Evolutionary conservation across 2,113 vertebrate species (phyloP).

Genomic region (Pongo abelii): DNA sequence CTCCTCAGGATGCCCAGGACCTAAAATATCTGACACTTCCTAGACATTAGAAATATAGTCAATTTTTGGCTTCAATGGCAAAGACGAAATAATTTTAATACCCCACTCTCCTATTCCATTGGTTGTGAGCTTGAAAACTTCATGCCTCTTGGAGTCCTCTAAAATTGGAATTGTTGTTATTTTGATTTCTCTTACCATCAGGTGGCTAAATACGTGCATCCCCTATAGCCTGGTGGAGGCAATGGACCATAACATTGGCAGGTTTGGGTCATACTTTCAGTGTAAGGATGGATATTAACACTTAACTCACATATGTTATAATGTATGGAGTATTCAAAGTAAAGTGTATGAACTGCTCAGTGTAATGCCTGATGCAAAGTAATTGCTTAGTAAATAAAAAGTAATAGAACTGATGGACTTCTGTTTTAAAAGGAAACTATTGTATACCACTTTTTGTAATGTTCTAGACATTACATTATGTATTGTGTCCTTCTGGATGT

Average conservation of each 20-base stretch:
- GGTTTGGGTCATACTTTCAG: background rate
- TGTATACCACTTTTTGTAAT: background rate
- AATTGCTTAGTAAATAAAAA: constrained; percentile 4
- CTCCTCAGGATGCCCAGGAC: background rate
- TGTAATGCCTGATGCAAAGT: background rate
- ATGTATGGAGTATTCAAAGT: background rate
- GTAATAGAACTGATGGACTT: background rate
- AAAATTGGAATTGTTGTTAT: background rate
- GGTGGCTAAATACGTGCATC: background rate
- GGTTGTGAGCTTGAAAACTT: background rate
- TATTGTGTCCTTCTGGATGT: background rate
- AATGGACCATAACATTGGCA: background rate
- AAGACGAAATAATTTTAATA: constrained; percentile 8
- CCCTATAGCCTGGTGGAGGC: background rate
- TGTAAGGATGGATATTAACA: background rate
- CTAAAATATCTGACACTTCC: background rate
- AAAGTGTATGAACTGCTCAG: background rate
- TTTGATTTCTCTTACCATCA: background rate
- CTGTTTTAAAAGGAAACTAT: background rate
- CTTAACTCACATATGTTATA: background rate
- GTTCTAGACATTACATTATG: background rate
- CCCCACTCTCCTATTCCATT: background rate
- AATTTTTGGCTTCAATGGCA: background rate
- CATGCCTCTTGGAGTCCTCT: background rate
- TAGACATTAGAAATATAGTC: background rate